Conservation (phyloP, 2,797 vertebrate species). For the Muscicapa striata region DNA sequence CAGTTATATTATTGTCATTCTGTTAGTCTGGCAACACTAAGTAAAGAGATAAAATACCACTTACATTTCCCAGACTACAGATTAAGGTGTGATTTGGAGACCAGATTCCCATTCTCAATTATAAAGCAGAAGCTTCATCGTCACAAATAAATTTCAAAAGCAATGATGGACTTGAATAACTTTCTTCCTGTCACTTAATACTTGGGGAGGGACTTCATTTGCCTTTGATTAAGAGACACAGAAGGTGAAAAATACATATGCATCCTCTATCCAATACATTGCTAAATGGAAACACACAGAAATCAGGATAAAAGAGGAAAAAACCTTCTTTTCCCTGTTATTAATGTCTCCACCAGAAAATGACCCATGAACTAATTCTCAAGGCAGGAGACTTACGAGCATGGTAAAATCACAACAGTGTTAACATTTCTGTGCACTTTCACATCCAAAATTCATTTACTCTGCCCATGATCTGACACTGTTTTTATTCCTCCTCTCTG, state of each 20-base stretch:
- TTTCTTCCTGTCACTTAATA: background rate
- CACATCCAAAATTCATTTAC: background rate
- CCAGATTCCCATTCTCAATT: background rate
- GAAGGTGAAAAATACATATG: background rate
- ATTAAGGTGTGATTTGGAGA: conserved; percentile 20
- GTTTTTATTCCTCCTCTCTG: background rate
- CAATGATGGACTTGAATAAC: background rate
- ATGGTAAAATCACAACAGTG: background rate
- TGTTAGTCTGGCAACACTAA: conserved; percentile 5
- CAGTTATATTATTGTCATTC: background rate
- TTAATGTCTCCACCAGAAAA: background rate
- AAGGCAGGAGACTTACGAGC: background rate
- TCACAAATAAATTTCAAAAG: background rate
- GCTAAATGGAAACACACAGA: background rate
- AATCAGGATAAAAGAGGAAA: background rate
- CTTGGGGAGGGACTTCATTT: background rate
- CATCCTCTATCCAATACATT: fast-evolving
- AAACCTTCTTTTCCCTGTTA: background rate
- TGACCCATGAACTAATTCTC: fast-evolving
- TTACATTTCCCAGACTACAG: conserved; percentile 2
- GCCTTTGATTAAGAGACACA: background rate
- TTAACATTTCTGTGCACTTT: background rate
- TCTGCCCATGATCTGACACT: background rate
- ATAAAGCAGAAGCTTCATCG: background rate
- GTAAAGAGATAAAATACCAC: background rate